Conservation (phyloP, 64 coral and sea anemone genomes). For the Hydrozoanthus tunicans region DNA sequence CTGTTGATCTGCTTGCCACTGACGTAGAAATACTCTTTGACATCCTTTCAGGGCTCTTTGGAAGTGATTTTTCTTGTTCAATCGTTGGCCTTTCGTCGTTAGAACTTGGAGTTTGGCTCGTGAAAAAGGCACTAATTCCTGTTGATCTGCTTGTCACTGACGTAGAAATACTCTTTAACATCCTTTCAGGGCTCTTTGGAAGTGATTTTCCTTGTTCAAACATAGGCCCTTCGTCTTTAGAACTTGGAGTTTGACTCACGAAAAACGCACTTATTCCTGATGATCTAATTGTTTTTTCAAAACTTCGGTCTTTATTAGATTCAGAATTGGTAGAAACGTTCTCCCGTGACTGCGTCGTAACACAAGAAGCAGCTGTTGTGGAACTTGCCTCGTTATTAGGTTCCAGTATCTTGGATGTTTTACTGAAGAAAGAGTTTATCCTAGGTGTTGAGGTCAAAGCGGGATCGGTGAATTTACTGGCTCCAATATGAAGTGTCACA, state of each 20-base stretch:
- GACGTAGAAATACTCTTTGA: too few species aligned
- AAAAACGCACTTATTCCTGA: slow-evolving; percentile 7
- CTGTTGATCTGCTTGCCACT: neutral
- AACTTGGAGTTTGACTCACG: neutral
- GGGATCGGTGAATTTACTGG: slow-evolving; percentile 86
- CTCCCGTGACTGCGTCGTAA: neutral
- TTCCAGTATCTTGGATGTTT: slow-evolving; percentile 1
- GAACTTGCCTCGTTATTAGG: neutral
- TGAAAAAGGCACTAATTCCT: slow-evolving; percentile 3
- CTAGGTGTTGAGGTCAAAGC: slow-evolving; percentile 38
- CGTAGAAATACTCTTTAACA: too few species aligned
- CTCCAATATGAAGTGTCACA: slow-evolving; percentile 61
- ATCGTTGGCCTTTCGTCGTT: neutral
- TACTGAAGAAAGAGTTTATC: slow-evolving; percentile 86
- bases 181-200: too few species aligned
- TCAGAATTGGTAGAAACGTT: neutral
- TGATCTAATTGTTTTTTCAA: neutral
- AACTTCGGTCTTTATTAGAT: neutral
- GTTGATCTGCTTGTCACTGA: neutral
- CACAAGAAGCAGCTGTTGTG: neutral
- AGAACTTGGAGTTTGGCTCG: neutral
- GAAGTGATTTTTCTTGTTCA: neutral
- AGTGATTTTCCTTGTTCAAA: neutral
- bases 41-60: too few species aligned
- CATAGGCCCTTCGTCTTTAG: neutral